A percentile compares a stretch with the other conserved stretches of the same genome.
Conservation (phyloP, 2,888 invertebrate genomes). For the Petrophora chlorosata region DNA sequence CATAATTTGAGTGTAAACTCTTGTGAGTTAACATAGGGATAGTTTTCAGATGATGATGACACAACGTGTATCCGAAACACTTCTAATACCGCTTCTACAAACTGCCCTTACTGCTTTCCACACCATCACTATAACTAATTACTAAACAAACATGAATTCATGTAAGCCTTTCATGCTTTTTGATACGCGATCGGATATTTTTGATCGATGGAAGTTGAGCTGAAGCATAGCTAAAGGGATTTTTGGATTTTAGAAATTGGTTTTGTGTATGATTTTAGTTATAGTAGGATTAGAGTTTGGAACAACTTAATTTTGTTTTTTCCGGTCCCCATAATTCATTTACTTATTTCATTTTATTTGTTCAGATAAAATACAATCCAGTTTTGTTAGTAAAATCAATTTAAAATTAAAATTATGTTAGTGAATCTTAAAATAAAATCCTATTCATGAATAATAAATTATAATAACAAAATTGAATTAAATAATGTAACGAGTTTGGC, state of each 20-base stretch:
- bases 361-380: too few species aligned
- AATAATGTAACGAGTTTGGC: too few species aligned
- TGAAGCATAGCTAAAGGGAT: constrained; percentile 52
- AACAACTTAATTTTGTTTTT: constrained; percentile 34
- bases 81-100: neutral
- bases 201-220: constrained; percentile 57
- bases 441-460: too few species aligned
- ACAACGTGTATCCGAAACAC: neutral
- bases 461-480: too few species aligned
- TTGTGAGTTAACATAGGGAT: too few species aligned
- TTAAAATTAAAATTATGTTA: too few species aligned
- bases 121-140: constrained; percentile 62
- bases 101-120: constrained; percentile 6
- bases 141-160: constrained; percentile 67
- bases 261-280: neutral
- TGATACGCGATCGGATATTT: constrained; percentile 51
- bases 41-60: too few species aligned
- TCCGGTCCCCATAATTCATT: too few species aligned
- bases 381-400: too few species aligned
- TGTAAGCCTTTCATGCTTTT: constrained; percentile 60
- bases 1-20: too few species aligned
- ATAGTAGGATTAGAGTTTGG: constrained; percentile 4
- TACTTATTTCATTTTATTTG: too few species aligned
- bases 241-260: constrained; percentile 39
- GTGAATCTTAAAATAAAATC: too few species aligned